phyloP scores from a whole-genome alignment of 2,797 vertebrate species.

The Halcyon smyrnensis region DNA sequence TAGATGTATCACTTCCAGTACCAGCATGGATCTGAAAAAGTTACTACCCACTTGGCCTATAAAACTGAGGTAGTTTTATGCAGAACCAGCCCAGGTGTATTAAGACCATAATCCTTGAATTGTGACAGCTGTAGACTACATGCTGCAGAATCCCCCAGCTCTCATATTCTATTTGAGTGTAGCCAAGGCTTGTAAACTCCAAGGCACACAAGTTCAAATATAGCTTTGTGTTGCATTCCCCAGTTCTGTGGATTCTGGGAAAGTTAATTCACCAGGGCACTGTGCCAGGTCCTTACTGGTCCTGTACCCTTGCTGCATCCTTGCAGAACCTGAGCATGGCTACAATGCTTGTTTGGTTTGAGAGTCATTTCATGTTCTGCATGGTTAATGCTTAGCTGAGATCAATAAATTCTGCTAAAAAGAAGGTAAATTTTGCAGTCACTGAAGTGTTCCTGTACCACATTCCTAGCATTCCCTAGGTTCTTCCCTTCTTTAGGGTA shows the following conservation, averaged over 20 bases:
- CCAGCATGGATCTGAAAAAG: background rate
- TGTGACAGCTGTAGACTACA: background rate
- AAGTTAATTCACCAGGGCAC: fast-evolving
- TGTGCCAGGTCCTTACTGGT: background rate
- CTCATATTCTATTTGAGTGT: fast-evolving
- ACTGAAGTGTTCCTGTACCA: background rate
- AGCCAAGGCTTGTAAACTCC: background rate
- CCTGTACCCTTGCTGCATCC: background rate
- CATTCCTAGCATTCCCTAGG: background rate
- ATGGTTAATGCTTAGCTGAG: background rate
- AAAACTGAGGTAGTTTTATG: background rate
- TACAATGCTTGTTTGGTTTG: background rate
- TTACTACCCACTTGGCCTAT: background rate
- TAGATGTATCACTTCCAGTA: background rate
- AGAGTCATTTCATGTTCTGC: background rate
- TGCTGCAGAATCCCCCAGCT: background rate
- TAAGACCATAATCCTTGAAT: background rate
- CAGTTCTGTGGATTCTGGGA: background rate
- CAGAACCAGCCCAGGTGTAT: background rate
- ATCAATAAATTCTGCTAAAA: background rate
- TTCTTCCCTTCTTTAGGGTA: background rate
- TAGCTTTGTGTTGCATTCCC: background rate
- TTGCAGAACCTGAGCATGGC: background rate
- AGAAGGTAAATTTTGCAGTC: background rate
- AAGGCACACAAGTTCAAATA: background rate